Percentiles rank a stretch among this genome's conserved stretches.
phyloP scores from a whole-genome alignment of 2,797 vertebrate species.

The Halcyon smyrnensis region DNA sequence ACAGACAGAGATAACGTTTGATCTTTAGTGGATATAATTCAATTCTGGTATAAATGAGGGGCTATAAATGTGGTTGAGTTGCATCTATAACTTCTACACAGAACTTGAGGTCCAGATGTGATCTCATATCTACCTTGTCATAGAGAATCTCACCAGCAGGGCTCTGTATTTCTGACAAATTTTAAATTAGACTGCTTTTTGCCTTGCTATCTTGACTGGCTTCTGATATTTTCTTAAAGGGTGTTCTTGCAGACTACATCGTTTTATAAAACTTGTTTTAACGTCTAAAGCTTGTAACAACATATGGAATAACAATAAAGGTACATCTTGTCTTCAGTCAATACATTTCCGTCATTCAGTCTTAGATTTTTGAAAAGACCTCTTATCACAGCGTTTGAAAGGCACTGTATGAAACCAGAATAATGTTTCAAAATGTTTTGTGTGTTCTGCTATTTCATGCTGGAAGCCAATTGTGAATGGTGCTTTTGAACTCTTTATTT shows the following conservation, averaged over 20 bases:
- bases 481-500: slow-evolving; percentile 15
- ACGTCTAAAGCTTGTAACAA: not conserved
- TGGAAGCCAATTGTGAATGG: not conserved
- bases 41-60: not conserved
- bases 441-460: not conserved
- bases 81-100: not conserved
- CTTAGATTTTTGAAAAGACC: not conserved
- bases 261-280: slow-evolving; percentile 14
- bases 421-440: not conserved
- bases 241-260: not conserved
- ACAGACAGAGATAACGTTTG: not conserved
- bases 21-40: not conserved
- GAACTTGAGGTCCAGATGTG: not conserved
- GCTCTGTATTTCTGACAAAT: not conserved
- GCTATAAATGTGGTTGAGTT: not conserved
- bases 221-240: not conserved
- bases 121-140: not conserved
- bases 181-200: slow-evolving; percentile 24
- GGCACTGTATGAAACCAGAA: not conserved
- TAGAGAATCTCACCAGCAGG: not conserved
- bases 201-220: not conserved
- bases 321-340: not conserved
- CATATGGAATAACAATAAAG: not conserved
- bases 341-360: not conserved
- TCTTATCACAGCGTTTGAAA: slow-evolving; percentile 11